phyloP scores from a whole-genome alignment of 2,888 invertebrate species.

The Cantharis nigra region DNA sequence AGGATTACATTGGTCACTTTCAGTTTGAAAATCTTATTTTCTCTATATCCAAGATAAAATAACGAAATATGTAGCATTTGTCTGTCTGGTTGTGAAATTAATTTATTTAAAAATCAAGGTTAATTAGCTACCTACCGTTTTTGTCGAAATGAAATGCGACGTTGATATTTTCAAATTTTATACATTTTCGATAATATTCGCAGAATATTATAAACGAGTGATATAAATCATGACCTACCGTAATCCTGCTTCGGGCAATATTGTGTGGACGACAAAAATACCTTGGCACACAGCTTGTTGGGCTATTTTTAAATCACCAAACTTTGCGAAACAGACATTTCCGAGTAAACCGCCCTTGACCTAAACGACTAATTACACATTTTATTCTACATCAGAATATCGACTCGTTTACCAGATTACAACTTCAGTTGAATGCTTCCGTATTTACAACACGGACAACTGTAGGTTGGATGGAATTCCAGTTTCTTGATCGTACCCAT shows the following conservation, averaged over 20 bases:
- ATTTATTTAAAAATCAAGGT: no score
- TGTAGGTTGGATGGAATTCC: background rate
- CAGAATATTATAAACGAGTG: background rate
- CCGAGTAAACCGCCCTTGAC: slow-evolving; percentile 29
- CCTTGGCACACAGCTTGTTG: slow-evolving; percentile 28
- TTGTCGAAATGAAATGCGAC: background rate
- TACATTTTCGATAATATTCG: background rate
- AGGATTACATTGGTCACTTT: background rate
- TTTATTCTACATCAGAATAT: slow-evolving; percentile 20
- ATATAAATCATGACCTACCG: slow-evolving; percentile 29
- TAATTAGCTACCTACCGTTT: background rate
- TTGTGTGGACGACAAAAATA: slow-evolving; percentile 32
- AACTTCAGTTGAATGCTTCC: slow-evolving; percentile 30
- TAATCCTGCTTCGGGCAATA: slow-evolving; percentile 25
- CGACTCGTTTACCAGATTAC: slow-evolving; percentile 28
- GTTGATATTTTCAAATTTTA: background rate
- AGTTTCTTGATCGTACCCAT: background rate
- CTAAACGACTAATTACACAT: slow-evolving; percentile 29
- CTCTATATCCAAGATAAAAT: no score
- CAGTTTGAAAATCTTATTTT: background rate
- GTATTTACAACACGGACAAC: slow-evolving; percentile 16
- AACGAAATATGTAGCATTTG: no score
- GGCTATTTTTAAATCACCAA: slow-evolving; percentile 32
- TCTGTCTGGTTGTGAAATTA: no score
- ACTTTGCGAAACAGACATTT: slow-evolving; percentile 31